phyloP scores from a whole-genome alignment of 2,888 invertebrate species.

The Agrochola lychnidis region DNA sequence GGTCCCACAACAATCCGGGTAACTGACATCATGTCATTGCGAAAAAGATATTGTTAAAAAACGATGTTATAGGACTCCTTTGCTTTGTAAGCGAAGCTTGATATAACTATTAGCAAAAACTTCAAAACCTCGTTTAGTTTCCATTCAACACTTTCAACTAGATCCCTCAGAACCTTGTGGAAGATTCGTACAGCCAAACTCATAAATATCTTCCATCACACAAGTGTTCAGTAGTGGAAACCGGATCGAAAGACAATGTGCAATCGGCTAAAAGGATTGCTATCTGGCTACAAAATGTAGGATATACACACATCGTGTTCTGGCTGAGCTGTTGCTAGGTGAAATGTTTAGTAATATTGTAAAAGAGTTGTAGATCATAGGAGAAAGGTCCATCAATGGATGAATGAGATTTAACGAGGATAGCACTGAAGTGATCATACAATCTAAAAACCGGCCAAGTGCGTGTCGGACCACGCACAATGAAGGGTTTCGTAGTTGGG shows the following conservation, averaged over 20 bases:
- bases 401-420: neutral
- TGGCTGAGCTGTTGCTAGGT: slow-evolving; percentile 5
- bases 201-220: slow-evolving; percentile 37
- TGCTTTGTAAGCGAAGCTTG: neutral
- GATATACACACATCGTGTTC: slow-evolving; percentile 8
- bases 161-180: neutral
- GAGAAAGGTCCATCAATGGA: neutral
- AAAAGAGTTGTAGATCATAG: neutral
- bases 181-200: neutral
- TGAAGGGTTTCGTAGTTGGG: no score
- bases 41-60: neutral
- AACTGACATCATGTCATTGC: neutral
- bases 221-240: slow-evolving; percentile 12
- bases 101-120: neutral
- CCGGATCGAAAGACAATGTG: slow-evolving; percentile 47
- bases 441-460: no score
- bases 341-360: slow-evolving; percentile 11
- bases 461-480: no score
- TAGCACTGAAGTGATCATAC: neutral
- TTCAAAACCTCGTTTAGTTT: neutral
- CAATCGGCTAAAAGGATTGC: slow-evolving; percentile 62
- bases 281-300: slow-evolving; percentile 41
- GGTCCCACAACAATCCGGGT: no score
- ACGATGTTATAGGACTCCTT: neutral
- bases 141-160: neutral